Base-by-base conservation (phyloP, 2,797 vertebrate species). In the Antrozous pallidus region DNA sequence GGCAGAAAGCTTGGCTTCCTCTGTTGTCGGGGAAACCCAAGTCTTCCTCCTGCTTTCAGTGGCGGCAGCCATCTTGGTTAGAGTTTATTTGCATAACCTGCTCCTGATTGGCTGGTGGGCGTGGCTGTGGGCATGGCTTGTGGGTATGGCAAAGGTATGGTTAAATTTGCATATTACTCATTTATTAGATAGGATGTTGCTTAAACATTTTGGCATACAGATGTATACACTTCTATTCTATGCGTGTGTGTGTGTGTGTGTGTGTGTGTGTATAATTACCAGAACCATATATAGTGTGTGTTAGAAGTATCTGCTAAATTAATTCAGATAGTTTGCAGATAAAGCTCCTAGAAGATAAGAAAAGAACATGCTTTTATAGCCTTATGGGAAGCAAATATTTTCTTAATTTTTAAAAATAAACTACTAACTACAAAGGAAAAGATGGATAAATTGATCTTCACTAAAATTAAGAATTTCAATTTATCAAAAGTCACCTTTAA, bases 381-480 rank as follows among this genome's bases (percentile, higher is more conserved):
- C 4, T 80, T 71, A 16, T 5, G 31, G n/a, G 11, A 78, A 63
- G 20, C 13, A 92, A 54, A 78, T 61, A 67, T 22, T 78, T 78
- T 20, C 47, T 94, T 78, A 61, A 79, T 63, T 89, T 78, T 70
- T 36, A 5, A 36, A 65, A 88, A 90, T 69, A 90, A 67, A 26
- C 31, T 3, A 92, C 6, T 51, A 88, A 80, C 16, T 31, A 74
- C 33, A 58, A 85, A 88, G 40, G 5, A 42, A 93, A 75, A 94
- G 31, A 8, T 47, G 54, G 4, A 78, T 96, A 96, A 71, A 40
- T 47, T n/a, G 7, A 67, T 22, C 38, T 93, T 74, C 22, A 40
- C 26, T 74, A 67, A 67, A 96, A 84, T 88, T 75, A 71, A 87
- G 33, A 91, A 85, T 95, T 89, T 95, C 11, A 93, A 38, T 88